phyloP scores from a whole-genome alignment of 2,113 vertebrate species.

The Sula dactylatra region DNA sequence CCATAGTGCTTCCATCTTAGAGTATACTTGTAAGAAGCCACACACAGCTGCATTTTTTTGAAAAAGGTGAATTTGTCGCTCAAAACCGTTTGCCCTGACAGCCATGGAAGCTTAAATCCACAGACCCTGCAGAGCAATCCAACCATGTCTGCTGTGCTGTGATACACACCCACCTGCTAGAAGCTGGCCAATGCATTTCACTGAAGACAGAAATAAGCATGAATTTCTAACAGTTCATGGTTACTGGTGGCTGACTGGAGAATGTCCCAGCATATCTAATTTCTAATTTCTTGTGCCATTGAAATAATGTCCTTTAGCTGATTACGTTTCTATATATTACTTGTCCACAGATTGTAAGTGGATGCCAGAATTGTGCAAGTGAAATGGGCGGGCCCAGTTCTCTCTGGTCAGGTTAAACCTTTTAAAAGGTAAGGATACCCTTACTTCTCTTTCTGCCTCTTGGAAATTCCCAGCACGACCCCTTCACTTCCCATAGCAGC shows the following conservation, averaged over 20 bases:
- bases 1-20: not conserved
- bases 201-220: not conserved
- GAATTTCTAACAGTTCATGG: not conserved
- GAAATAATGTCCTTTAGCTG: not conserved
- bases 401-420: not conserved
- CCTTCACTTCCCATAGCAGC: not conserved
- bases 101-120: not conserved
- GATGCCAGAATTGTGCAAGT: not conserved
- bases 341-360: fast-evolving
- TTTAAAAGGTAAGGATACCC: not conserved
- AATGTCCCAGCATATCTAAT: not conserved
- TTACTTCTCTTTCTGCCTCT: not conserved
- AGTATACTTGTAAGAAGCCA: not conserved
- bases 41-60: not conserved
- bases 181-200: not conserved
- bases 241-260: not conserved
- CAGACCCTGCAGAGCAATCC: not conserved
- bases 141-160: not conserved
- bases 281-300: not conserved
- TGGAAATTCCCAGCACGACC: not conserved
- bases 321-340: not conserved
- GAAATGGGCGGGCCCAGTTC: not conserved
- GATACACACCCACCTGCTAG: not conserved
- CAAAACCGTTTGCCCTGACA: not conserved
- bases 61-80: not conserved